Conservation (phyloP, 2,888 invertebrate genomes). For the Podotricha telesiphe region DNA sequence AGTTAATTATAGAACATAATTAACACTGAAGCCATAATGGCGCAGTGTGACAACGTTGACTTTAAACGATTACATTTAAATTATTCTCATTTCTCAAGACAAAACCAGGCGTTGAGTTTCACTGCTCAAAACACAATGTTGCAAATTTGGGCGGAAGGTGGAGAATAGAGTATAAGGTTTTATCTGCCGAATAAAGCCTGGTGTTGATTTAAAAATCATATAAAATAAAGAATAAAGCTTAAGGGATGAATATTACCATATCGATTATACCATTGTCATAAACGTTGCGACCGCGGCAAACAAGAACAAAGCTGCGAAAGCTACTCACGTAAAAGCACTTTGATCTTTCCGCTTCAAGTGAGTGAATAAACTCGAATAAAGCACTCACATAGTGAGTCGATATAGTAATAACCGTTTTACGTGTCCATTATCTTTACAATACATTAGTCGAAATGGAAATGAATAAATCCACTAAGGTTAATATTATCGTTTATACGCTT, state of each 20-base stretch:
- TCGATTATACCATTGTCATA: constrained; percentile 12
- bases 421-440: constrained; percentile 32
- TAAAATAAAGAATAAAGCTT: background rate
- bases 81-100: no score
- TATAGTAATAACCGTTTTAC: constrained; percentile 30
- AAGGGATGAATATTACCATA: constrained; percentile 2
- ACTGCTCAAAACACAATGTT: no score
- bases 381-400: constrained; percentile 37
- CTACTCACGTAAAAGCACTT: constrained; percentile 28
- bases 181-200: no score
- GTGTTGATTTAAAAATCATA: no score
- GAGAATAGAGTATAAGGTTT: no score
- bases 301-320: constrained; percentile 16
- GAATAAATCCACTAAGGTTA: constrained; percentile 27
- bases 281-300: constrained; percentile 12
- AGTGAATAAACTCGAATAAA: constrained; percentile 37
- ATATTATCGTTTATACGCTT: constrained; percentile 2
- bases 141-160: no score
- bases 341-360: constrained; percentile 34
- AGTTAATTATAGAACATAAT: background rate
- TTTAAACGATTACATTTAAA: no score
- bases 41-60: no score
- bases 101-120: no score
- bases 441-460: constrained; percentile 30
- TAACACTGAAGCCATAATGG: no score